Conservation (phyloP, 2,888 invertebrate genomes). For the Lasioglossum villosulum region DNA sequence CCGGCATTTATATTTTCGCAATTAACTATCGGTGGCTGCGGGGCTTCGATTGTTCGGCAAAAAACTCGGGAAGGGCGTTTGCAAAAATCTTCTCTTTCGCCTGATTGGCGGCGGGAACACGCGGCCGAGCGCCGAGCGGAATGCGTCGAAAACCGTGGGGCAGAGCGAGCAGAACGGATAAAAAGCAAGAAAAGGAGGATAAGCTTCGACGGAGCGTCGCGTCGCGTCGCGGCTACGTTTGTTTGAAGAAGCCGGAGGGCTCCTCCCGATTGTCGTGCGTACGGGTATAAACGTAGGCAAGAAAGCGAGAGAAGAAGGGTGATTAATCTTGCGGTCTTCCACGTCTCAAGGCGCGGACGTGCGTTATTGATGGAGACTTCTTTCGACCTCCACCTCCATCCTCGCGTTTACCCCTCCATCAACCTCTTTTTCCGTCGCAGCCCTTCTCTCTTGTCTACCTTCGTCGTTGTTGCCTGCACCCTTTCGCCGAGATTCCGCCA, state of each 20-base stretch:
- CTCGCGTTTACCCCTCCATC: slow-evolving; percentile 46
- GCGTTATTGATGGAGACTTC: slow-evolving; percentile 85
- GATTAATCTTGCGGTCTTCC: slow-evolving; percentile 85
- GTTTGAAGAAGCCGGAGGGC: slow-evolving; percentile 65
- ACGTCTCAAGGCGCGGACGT: slow-evolving; percentile 84
- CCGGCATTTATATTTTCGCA: slow-evolving; percentile 50
- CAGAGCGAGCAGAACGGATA: slow-evolving; percentile 52
- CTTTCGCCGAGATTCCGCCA: slow-evolving; percentile 22
- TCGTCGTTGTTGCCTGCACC: slow-evolving; percentile 25
- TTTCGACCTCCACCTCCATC: slow-evolving; percentile 77
- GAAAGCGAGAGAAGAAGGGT: slow-evolving; percentile 83
- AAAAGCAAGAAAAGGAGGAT: slow-evolving; percentile 70
- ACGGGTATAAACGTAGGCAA: slow-evolving; percentile 78
- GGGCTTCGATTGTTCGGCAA: slow-evolving; percentile 3
- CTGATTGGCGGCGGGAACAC: slow-evolving; percentile 54
- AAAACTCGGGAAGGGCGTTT: slow-evolving; percentile 39
- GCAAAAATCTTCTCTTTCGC: slow-evolving; percentile 49
- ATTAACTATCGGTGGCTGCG: slow-evolving; percentile 35
- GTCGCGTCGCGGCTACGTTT: slow-evolving; percentile 66
- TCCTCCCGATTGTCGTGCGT: slow-evolving; percentile 79
- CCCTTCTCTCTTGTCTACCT: background rate
- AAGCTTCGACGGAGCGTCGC: slow-evolving; percentile 69
- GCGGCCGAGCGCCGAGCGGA: slow-evolving; percentile 45
- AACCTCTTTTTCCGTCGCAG: background rate
- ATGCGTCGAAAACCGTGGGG: slow-evolving; percentile 50